A percentile compares a stretch with the other conserved stretches of the same genome.
These are phyloP conservation scores for Nemapogon koenigi DNA, from an alignment of 2,888 invertebrate species.

Conservation along the genomic window DNA sequence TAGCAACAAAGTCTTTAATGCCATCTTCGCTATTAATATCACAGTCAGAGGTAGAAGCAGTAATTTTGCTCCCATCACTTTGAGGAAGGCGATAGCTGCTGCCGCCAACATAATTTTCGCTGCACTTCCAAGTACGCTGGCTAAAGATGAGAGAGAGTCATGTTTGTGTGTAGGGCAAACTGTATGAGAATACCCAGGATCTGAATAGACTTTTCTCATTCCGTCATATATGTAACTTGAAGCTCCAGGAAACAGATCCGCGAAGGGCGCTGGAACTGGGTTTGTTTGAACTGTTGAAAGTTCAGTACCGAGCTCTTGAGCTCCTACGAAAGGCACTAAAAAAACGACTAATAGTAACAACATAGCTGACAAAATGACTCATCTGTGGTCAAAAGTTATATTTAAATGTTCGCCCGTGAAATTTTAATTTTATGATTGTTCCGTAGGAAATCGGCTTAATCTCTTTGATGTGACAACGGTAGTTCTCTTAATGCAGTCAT, in stretches of 20 bases:
- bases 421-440: conserved; percentile 44
- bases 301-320: conserved; percentile 33
- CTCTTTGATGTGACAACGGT: too few species aligned
- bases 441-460: too few species aligned
- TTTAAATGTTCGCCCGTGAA: conserved; percentile 55
- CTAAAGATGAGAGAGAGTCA: conserved; percentile 43
- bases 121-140: conserved; percentile 46
- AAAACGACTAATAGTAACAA: conserved; percentile 33
- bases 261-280: conserved; percentile 33
- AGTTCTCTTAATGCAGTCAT: too few species aligned
- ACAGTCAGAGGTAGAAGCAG: conserved; percentile 43
- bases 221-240: conserved; percentile 42
- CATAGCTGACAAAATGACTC: conserved; percentile 52
- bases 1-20: conserved; percentile 43
- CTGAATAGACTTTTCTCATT: conserved; percentile 41
- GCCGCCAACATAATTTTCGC: conserved; percentile 55
- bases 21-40: conserved; percentile 42
- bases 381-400: conserved; percentile 35
- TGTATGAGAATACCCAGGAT: conserved; percentile 29
- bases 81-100: conserved; percentile 43
- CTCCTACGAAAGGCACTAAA: conserved; percentile 29
- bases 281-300: conserved; percentile 35
- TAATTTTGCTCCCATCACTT: conserved; percentile 45
- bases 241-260: conserved; percentile 45
- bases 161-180: conserved; percentile 35